Percentiles rank a stretch among this genome's conserved stretches.
phyloP scores from a whole-genome alignment of 2,113 vertebrate genomes.

The Pardalotus punctatus region DNA sequence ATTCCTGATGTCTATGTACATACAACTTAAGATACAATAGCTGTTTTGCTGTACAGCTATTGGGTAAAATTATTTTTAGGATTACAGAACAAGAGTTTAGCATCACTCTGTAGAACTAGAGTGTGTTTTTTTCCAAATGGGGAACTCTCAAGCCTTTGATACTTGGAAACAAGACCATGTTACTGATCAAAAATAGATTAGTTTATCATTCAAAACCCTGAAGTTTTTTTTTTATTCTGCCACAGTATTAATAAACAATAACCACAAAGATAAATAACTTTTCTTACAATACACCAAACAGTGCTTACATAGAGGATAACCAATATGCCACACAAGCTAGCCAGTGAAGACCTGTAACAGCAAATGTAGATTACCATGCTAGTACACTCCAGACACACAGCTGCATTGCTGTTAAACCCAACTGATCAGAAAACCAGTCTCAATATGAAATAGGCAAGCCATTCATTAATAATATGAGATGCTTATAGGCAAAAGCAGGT shows the following conservation, averaged over 20 bases:
- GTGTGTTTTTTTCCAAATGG: not conserved
- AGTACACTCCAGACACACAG: not conserved
- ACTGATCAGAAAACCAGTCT: not conserved
- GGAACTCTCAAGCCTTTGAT: not conserved
- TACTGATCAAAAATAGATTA: not conserved
- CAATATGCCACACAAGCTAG: not conserved
- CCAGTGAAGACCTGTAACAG: not conserved
- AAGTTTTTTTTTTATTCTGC: not conserved
- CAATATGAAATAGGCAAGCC: not conserved
- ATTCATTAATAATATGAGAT: not conserved
- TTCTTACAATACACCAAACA: not conserved
- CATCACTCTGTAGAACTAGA: not conserved
- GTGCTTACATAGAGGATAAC: not conserved
- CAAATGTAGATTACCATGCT: not conserved
- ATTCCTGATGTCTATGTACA: not conserved
- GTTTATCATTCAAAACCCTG: not conserved
- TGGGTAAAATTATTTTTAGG: not conserved
- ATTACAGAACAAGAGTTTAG: not conserved
- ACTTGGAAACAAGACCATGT: not conserved
- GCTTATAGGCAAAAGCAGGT: not conserved
- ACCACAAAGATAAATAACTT: not conserved
- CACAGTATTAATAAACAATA: not conserved
- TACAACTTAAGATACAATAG: not conserved
- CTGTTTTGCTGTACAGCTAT: not conserved
- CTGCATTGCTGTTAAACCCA: not conserved